phyloP scores from a whole-genome alignment of 53 echinoderm and acorn worm genomes.

The Henricia sp. region DNA sequence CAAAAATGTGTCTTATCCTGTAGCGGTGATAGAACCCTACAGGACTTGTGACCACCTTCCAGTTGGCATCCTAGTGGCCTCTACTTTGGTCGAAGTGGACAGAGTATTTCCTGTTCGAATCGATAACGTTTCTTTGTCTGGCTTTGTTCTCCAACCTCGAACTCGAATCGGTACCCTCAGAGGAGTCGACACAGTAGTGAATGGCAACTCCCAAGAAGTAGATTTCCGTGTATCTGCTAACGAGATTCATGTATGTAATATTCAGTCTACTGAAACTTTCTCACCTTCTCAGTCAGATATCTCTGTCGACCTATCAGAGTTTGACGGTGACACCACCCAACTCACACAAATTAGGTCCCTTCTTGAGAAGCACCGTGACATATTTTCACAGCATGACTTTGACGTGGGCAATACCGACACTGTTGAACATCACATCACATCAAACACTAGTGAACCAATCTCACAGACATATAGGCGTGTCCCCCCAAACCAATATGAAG shows the following conservation, averaged over 20 bases:
- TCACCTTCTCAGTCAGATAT: not conserved
- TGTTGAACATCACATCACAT: not conserved
- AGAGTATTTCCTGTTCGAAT: not conserved
- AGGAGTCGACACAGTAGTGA: not conserved
- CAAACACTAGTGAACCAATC: not conserved
- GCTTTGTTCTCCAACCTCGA: not conserved
- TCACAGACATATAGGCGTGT: slow-evolving; percentile 18
- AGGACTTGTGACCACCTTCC: too few species aligned
- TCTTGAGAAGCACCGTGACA: not conserved
- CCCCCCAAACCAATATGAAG: slow-evolving; percentile 58
- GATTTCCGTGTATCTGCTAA: not conserved
- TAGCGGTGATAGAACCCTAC: too few species aligned
- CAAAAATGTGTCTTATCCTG: not conserved
- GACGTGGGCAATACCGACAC: slow-evolving; percentile 24
- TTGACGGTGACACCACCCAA: not conserved
- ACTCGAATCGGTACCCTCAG: not conserved
- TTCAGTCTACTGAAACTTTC: too few species aligned
- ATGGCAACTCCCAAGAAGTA: not conserved
- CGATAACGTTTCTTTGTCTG: slow-evolving; percentile 8
- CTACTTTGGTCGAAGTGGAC: not conserved
- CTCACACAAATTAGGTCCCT: not conserved
- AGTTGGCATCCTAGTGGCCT: too few species aligned
- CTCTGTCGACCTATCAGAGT: not conserved
- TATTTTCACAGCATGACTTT: slow-evolving; percentile 5
- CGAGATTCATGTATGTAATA: not conserved